Conservation (phyloP, 1,140 invertebrate genomes). For the Magallana angulata region DNA sequence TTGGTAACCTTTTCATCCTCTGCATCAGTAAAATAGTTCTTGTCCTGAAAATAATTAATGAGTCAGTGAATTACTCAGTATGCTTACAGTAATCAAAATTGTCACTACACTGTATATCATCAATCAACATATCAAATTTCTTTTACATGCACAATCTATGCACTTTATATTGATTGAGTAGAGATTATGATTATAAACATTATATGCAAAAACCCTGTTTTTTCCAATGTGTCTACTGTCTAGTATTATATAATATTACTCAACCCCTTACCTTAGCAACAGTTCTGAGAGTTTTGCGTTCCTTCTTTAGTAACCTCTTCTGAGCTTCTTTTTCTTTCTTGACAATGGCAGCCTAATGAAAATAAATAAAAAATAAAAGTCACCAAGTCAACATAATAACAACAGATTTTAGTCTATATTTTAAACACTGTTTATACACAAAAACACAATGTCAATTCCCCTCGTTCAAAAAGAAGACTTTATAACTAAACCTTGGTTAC, state of each 20-base stretch:
- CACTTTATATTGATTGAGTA: too few species aligned
- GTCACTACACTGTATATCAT: too few species aligned
- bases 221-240: too few species aligned
- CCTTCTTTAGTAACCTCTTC: slow-evolving; percentile 78
- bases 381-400: slow-evolving; percentile 66
- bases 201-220: too few species aligned
- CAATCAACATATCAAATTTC: too few species aligned
- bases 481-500: neutral
- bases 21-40: slow-evolving; percentile 90
- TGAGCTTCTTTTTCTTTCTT: slow-evolving; percentile 88
- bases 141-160: too few species aligned
- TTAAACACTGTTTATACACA: neutral
- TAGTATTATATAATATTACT: too few species aligned
- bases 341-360: slow-evolving; percentile 84
- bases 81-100: too few species aligned
- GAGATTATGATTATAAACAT: too few species aligned
- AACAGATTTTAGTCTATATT: neutral
- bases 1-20: slow-evolving; percentile 88
- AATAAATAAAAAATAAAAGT: slow-evolving; percentile 55
- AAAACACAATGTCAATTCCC: neutral
- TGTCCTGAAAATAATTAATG: slow-evolving; percentile 79
- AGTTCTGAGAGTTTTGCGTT: slow-evolving; percentile 91
- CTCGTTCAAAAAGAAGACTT: neutral
- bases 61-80: too few species aligned
- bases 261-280: slow-evolving; percentile 84